Percentiles rank a stretch among this genome's conserved stretches.
phyloP scores from a whole-genome alignment of 2,888 invertebrate species.

The Cryptocephalus primarius region DNA sequence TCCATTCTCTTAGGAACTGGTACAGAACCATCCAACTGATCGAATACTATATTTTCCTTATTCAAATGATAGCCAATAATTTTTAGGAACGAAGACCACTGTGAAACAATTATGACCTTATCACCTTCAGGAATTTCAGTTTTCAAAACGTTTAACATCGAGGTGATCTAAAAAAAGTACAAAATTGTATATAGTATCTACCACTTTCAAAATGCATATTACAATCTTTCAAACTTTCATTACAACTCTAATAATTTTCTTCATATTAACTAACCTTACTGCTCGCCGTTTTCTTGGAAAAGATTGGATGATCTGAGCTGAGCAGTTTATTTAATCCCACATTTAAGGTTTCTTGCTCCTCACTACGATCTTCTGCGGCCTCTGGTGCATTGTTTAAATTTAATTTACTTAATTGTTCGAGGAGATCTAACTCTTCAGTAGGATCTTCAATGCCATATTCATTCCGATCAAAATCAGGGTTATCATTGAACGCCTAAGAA shows the following conservation, averaged over 20 bases:
- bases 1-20: conserved; percentile 59
- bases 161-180: conserved; percentile 15
- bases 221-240: neutral
- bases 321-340: conserved; percentile 34
- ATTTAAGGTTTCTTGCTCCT: conserved; percentile 27
- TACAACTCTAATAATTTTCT: no score
- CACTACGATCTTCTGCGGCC: conserved; percentile 9
- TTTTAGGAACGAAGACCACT: conserved; percentile 78
- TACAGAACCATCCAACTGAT: conserved; percentile 66
- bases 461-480: no score
- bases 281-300: conserved; percentile 45
- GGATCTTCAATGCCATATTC: conserved; percentile 8
- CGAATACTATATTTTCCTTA: conserved; percentile 41
- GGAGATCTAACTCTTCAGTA: conserved; percentile 44
- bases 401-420: conserved; percentile 53
- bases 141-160: conserved; percentile 23
- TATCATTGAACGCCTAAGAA: no score
- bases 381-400: conserved; percentile 29
- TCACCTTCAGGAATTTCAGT: conserved; percentile 35
- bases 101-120: conserved; percentile 81
- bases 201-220: no score
- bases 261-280: conserved; percentile 43
- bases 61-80: conserved; percentile 58
- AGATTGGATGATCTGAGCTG: conserved; percentile 61
- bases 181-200: neutral